These are phyloP conservation scores for Stegodyphus dumicola DNA, from an alignment of 1,140 invertebrate genomes.

Conservation along the genomic window DNA sequence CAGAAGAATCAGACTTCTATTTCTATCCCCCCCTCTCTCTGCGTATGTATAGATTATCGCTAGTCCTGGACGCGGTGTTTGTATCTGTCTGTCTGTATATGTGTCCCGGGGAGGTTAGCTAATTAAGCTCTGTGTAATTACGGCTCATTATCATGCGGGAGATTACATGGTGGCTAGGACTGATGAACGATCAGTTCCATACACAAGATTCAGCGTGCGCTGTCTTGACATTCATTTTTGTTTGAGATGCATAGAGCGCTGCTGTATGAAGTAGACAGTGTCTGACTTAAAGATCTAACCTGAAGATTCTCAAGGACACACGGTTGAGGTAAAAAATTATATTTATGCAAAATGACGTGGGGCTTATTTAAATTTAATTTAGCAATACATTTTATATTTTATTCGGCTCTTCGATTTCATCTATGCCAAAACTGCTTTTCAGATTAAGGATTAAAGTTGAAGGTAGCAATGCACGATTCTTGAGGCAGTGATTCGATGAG, in stretches of 20 bases:
- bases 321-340: no score
- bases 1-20: conserved; percentile 40
- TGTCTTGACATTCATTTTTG: conserved; percentile 5
- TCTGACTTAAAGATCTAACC: conserved; percentile 16
- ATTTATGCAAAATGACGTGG: no score
- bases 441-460: no score
- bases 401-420: no score
- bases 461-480: no score
- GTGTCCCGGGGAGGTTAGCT: conserved; percentile 51
- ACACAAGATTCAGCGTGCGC: neutral
- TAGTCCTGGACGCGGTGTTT: conserved; percentile 41
- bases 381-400: no score
- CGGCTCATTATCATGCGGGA: conserved; percentile 55
- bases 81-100: conserved; percentile 45
- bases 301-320: conserved; percentile 34
- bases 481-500: no score
- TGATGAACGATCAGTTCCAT: conserved; percentile 31
- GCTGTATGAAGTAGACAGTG: conserved; percentile 15
- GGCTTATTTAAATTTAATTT: no score
- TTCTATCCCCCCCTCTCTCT: conserved; percentile 24
- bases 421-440: no score
- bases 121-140: conserved; percentile 60
- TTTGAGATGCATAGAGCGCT: neutral
- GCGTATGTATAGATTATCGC: conserved; percentile 39
- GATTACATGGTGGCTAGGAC: conserved; percentile 52